Evolutionary conservation across 2,797 vertebrate species (phyloP).

Genomic region (Hypotaenidia philippensis): DNA sequence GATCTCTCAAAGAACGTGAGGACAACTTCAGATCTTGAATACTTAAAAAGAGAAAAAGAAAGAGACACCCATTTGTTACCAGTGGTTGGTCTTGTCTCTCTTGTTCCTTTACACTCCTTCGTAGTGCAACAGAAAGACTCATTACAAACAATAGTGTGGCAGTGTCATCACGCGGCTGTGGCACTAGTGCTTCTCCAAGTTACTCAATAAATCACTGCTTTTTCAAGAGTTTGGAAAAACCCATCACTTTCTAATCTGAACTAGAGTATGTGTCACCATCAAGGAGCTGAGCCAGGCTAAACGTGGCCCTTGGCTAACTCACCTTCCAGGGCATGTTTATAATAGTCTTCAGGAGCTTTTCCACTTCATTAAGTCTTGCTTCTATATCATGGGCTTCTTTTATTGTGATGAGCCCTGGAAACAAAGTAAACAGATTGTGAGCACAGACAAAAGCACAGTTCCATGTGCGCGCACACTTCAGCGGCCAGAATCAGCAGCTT

Average conservation of each 20-base stretch:
- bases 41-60: constrained; percentile 79
- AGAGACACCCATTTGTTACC: background rate
- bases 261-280: background rate
- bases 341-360: constrained; percentile 90
- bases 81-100: background rate
- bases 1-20: constrained; percentile 98
- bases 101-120: background rate
- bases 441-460: background rate
- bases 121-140: background rate
- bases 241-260: background rate
- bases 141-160: background rate
- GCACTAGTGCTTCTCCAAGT: background rate
- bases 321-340: constrained; percentile 97
- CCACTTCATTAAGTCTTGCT: constrained; percentile 93
- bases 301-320: constrained; percentile 19
- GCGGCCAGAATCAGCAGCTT: background rate
- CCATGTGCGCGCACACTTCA: background rate
- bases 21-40: constrained; percentile 96
- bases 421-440: background rate
- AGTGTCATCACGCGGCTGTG: background rate
- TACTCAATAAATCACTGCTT: background rate
- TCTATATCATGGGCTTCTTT: constrained; percentile 94
- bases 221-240: background rate
- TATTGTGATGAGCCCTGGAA: constrained; percentile 92
- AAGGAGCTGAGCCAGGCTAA: background rate